Evolutionary conservation across 1,140 invertebrate genomes (phyloP).

Genomic region (Cheumatopsyche charites): DNA sequence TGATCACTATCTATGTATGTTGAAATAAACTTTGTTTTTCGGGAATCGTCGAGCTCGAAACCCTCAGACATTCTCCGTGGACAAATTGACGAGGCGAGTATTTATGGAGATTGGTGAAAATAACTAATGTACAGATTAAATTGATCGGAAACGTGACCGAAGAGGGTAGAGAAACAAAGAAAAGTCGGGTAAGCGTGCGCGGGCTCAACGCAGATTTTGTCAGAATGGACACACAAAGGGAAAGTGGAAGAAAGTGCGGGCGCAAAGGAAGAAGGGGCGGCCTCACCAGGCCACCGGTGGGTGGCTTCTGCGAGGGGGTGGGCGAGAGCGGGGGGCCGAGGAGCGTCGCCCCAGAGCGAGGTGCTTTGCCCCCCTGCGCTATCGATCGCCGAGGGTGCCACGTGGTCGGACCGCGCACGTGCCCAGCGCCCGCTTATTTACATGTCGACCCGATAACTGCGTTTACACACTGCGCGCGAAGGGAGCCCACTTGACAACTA

Average conservation of each 20-base stretch:
- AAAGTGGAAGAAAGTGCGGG: constrained; percentile 30
- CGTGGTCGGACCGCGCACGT: constrained; percentile 37
- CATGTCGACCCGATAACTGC: constrained; percentile 11
- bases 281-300: constrained; percentile 17
- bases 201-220: constrained; percentile 23
- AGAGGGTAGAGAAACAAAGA: constrained; percentile 15
- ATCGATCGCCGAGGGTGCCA: constrained; percentile 39
- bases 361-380: constrained; percentile 11
- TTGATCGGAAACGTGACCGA: constrained; percentile 5
- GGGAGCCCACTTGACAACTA: constrained; percentile 9
- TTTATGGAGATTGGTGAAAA: background rate
- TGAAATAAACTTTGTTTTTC: no score
- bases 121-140: constrained; percentile 16
- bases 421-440: constrained; percentile 8
- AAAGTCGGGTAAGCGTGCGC: background rate
- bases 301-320: constrained; percentile 14
- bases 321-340: background rate
- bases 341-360: background rate
- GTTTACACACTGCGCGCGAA: constrained; percentile 16
- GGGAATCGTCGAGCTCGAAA: no score
- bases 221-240: constrained; percentile 36
- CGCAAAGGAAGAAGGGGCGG: constrained; percentile 1
- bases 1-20: background rate
- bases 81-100: no score
- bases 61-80: no score